These are phyloP conservation scores for Aspidapion aeneum DNA, from an alignment of 2,888 invertebrate genomes.

Conservation along the genomic window DNA sequence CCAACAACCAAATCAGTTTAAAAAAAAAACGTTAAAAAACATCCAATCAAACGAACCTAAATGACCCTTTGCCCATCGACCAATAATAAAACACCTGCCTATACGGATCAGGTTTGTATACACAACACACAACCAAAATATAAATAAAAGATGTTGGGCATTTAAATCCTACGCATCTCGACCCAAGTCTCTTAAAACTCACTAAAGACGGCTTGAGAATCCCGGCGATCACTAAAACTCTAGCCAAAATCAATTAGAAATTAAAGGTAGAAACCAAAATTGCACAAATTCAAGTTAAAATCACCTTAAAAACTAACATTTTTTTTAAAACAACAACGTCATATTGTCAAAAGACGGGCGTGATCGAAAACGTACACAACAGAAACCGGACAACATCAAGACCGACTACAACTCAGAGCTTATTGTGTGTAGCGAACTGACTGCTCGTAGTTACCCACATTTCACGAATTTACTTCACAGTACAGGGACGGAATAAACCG, in stretches of 20 bases:
- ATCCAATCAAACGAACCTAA: too few relatives aligned
- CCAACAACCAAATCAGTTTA: neutral
- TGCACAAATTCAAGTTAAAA: neutral
- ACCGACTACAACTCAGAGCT: neutral
- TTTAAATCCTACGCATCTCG: neutral
- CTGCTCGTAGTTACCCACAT: neutral
- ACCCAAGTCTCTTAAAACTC: too few relatives aligned
- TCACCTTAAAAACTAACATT: neutral
- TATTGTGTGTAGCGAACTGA: neutral
- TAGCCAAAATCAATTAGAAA: neutral
- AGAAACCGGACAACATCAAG: neutral
- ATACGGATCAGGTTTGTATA: neutral
- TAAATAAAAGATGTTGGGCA: neutral
- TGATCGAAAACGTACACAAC: neutral
- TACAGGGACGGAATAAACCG: neutral
- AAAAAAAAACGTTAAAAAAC: neutral
- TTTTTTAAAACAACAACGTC: neutral
- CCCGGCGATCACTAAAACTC: neutral
- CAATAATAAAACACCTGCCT: neutral
- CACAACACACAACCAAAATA: neutral
- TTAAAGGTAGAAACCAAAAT: neutral
- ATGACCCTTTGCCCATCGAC: neutral
- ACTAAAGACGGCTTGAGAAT: too few relatives aligned
- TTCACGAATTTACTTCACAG: neutral
- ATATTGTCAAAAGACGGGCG: neutral